Evolutionary conservation across 2,113 vertebrate genomes (phyloP).

Genomic region (Solea solea): DNA sequence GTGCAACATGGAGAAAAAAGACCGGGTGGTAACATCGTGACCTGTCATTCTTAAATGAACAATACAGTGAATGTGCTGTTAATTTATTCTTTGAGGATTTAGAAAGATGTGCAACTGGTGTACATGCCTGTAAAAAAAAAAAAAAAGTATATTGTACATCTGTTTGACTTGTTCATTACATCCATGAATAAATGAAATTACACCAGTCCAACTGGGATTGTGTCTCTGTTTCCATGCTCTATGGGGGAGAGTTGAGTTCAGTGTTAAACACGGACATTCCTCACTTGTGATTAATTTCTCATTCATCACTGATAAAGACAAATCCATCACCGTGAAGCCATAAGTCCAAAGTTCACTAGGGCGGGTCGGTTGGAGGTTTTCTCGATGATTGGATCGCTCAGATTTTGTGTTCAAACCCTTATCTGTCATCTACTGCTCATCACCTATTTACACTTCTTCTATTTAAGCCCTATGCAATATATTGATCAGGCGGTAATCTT

Average conservation of each 20-base stretch:
- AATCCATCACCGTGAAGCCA: constrained; percentile 4
- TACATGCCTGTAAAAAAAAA: constrained; percentile 43
- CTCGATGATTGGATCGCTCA: not conserved
- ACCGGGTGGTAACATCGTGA: constrained; percentile 12
- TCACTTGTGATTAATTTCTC: constrained; percentile 11
- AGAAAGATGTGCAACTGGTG: constrained; percentile 38
- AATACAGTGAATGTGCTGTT: constrained; percentile 64
- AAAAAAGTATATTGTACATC: constrained; percentile 42
- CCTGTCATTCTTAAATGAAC: constrained; percentile 27
- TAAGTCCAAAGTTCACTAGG: constrained; percentile 16
- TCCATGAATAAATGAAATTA: constrained; percentile 75
- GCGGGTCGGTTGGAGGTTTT: not conserved
- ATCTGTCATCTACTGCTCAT: not conserved
- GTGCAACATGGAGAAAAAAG: constrained; percentile 5
- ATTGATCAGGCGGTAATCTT: not conserved
- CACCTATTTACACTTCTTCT: constrained; percentile 7
- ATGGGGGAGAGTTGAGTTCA: constrained; percentile 21
- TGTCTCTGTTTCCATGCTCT: constrained; percentile 34
- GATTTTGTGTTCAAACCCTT: not conserved
- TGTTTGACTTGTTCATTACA: constrained; percentile 57
- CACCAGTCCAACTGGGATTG: constrained; percentile 48
- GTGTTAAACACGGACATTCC: not conserved
- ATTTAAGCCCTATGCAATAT: constrained; percentile 14
- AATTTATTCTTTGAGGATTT: constrained; percentile 64
- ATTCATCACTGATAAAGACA: constrained; percentile 38